Percentiles rank a stretch among this genome's conserved stretches.
These are phyloP conservation scores for Corythoichthys intestinalis DNA, from an alignment of 2,113 vertebrate genomes.

Conservation along the genomic window DNA sequence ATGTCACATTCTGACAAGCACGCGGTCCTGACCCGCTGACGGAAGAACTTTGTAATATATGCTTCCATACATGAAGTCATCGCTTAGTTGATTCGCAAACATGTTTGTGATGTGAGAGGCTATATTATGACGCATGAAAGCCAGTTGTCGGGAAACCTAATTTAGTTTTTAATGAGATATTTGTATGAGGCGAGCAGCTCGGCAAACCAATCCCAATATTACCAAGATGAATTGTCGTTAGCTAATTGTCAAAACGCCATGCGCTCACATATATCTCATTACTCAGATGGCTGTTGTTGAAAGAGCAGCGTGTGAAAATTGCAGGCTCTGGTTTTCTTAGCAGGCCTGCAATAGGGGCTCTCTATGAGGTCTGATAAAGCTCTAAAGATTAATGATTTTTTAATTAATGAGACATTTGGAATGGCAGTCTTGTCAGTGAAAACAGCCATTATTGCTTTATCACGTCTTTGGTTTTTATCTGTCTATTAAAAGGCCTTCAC, in stretches of 20 bases:
- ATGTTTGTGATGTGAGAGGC: conserved; percentile 9
- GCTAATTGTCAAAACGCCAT: conserved; percentile 57
- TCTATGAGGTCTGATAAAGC: conserved; percentile 65
- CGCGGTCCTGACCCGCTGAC: conserved; percentile 2
- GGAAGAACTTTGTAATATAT: conserved; percentile 1
- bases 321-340: conserved; percentile 40
- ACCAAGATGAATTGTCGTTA: conserved; percentile 54
- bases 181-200: conserved; percentile 36
- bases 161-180: conserved; percentile 67
- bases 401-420: conserved; percentile 63
- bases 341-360: conserved; percentile 55
- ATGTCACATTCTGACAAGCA: conserved; percentile 24
- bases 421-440: conserved; percentile 43
- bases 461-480: conserved; percentile 30
- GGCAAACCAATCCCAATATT: conserved; percentile 43
- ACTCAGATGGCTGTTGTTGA: conserved; percentile 48
- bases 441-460: conserved; percentile 26
- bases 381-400: conserved; percentile 63
- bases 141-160: conserved; percentile 51
- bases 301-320: conserved; percentile 35
- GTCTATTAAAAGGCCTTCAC: conserved; percentile 29
- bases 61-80: conserved; percentile 9
- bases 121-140: conserved; percentile 38
- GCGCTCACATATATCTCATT: conserved; percentile 44
- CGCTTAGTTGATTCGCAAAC: conserved; percentile 4